Evolutionary conservation across 2,797 vertebrate species (phyloP).

Genomic region (Bufotes viridis): DNA sequence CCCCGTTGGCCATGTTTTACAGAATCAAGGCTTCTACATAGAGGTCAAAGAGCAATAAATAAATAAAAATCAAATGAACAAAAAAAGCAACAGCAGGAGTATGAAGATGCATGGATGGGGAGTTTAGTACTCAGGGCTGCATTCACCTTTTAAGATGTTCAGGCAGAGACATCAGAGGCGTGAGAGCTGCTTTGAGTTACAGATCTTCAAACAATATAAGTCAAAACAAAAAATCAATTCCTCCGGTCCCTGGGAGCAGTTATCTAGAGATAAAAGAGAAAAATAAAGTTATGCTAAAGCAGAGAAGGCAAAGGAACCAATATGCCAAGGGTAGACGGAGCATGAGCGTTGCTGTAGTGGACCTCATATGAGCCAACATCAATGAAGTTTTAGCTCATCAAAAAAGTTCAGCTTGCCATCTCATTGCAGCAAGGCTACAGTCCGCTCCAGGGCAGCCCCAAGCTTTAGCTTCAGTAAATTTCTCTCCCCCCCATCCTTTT

Average conservation of each 20-base stretch:
- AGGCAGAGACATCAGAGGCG: constrained; percentile 91
- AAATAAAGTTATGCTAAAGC: constrained; percentile 82
- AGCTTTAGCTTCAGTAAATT: constrained; percentile 71
- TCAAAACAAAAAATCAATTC: constrained; percentile 96
- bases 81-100: constrained; percentile 70
- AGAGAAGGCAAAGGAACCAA: constrained; percentile 75
- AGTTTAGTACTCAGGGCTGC: constrained; percentile 77
- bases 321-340: constrained; percentile 75
- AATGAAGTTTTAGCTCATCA: constrained; percentile 80
- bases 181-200: constrained; percentile 92
- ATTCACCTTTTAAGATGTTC: constrained; percentile 91
- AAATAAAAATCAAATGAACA: constrained; percentile 64
- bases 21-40: background rate
- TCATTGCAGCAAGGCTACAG: constrained; percentile 72
- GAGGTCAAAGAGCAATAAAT: constrained; percentile 65
- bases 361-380: constrained; percentile 76
- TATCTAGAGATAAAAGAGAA: constrained; percentile 90
- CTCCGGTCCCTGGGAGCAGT: constrained; percentile 81
- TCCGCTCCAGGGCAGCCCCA: constrained; percentile 71
- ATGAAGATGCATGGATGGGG: constrained; percentile 70
- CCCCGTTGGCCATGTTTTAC: background rate
- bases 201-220: constrained; percentile 96
- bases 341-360: constrained; percentile 76
- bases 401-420: constrained; percentile 76
- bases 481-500: constrained; percentile 53